Evolutionary conservation across 2,888 invertebrate genomes (phyloP).

Genomic region (Drosophila rubida): DNA sequence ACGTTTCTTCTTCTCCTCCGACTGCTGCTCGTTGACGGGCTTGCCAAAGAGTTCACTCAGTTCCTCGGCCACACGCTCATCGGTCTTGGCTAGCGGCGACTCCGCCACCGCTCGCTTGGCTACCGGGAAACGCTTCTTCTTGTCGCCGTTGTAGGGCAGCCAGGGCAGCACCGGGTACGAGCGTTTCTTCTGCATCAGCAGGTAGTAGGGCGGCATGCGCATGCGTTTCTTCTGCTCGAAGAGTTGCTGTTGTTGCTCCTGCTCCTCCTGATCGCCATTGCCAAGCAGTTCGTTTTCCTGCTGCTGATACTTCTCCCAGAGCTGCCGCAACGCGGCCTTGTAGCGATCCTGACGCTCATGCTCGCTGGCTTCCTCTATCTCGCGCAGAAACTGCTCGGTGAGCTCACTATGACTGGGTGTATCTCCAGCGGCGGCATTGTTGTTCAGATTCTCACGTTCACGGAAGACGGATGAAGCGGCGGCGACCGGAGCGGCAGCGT

Average conservation of each 20-base stretch:
- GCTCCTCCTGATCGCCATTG: constrained; percentile 61
- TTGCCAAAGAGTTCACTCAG: constrained; percentile 88
- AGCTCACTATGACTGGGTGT: constrained; percentile 69
- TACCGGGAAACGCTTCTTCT: constrained; percentile 88
- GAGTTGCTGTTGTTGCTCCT: constrained; percentile 75
- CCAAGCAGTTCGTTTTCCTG: constrained; percentile 79
- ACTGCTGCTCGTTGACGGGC: constrained; percentile 63
- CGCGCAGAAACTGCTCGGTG: constrained; percentile 83
- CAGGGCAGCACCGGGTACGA: constrained; percentile 84
- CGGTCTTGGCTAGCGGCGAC: constrained; percentile 86
- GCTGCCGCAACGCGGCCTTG: constrained; percentile 81
- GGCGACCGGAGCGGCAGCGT: constrained; percentile 52
- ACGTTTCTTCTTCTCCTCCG: constrained; percentile 86
- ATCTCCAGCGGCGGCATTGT: constrained; percentile 3
- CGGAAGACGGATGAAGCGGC: constrained; percentile 79
- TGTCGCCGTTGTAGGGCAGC: constrained; percentile 83
- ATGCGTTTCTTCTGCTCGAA: constrained; percentile 83
- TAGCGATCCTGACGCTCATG: constrained; percentile 83
- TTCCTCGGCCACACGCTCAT: constrained; percentile 90
- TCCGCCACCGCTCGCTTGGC: constrained; percentile 87
- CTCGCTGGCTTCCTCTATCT: constrained; percentile 84
- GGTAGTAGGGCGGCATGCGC: constrained; percentile 81
- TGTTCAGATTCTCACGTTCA: constrained; percentile 75
- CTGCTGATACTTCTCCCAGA: constrained; percentile 84
- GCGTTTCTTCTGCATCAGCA: constrained; percentile 84